phyloP scores from a whole-genome alignment of 2,797 vertebrate species.

The Myripristis jacobus region DNA sequence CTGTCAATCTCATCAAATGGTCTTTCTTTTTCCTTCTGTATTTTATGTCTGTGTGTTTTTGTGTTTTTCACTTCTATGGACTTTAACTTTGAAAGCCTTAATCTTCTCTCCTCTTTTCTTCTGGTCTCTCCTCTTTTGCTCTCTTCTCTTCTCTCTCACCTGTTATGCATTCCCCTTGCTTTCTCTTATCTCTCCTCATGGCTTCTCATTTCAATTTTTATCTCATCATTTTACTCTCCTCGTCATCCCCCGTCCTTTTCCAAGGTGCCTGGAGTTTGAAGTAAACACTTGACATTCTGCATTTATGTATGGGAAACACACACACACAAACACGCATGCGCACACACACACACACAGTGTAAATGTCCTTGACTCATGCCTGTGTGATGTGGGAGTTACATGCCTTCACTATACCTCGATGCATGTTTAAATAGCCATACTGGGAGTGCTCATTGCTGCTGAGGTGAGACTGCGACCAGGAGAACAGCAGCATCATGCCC shows the following conservation, averaged over 20 bases:
- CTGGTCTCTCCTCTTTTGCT: no score
- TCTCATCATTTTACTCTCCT: neutral
- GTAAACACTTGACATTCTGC: conserved; percentile 15
- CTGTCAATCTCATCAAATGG: conserved; percentile 14
- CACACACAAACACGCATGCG: neutral
- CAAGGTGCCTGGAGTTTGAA: neutral
- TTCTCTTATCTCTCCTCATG: no score
- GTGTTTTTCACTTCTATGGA: no score
- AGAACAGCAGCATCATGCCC: neutral
- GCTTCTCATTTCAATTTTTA: neutral
- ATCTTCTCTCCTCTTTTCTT: no score
- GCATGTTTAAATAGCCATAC: conserved; percentile 7
- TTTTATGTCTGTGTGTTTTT: no score
- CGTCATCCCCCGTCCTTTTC: neutral
- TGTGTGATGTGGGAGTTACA: conserved; percentile 4
- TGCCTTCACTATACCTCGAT: conserved; percentile 8
- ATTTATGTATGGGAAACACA: conserved; percentile 4
- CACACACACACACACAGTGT: neutral
- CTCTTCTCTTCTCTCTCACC: neutral
- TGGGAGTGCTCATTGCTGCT: conserved; percentile 14
- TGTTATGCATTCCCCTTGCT: neutral
- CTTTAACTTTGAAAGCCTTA: no score
- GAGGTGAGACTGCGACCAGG: conserved; percentile 17
- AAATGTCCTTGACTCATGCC: conserved; percentile 19
- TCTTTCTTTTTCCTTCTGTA: conserved; percentile 8